These are phyloP conservation scores for Eulemur mongoz DNA, from an alignment of 2,797 vertebrate species.

Conservation along the genomic window DNA sequence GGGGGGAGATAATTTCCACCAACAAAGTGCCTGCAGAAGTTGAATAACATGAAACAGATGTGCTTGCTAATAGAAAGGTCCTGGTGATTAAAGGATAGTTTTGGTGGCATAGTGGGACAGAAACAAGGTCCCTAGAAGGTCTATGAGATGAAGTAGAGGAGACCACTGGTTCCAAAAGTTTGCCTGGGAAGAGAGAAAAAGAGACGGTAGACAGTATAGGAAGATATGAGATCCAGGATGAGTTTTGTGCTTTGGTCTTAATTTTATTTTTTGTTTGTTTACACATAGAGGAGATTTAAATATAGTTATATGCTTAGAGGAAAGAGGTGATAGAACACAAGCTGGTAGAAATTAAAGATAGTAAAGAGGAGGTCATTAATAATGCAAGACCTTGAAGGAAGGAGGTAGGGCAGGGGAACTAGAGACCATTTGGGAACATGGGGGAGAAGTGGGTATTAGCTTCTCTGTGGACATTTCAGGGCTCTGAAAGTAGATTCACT, in stretches of 20 bases:
- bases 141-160: no score
- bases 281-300: neutral
- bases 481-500: neutral
- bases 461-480: neutral
- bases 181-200: neutral
- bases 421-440: neutral
- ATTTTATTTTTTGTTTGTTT: neutral
- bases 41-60: accelerated
- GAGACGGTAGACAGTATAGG: neutral
- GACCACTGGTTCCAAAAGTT: neutral
- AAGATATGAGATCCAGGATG: neutral
- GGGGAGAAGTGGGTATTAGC: neutral
- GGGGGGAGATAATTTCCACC: neutral
- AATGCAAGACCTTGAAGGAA: slow-evolving; percentile 39
- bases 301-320: neutral
- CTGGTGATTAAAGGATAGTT: neutral
- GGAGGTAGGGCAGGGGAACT: slow-evolving; percentile 3
- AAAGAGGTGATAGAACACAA: neutral
- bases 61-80: neutral
- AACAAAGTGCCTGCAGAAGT: no score
- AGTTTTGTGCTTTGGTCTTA: neutral
- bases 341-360: neutral
- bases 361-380: neutral
- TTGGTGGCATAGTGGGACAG: neutral
- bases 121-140: neutral